Evolutionary conservation across 1,140 invertebrate species (phyloP).

Genomic region (Gonioctena quinquepunctata): DNA sequence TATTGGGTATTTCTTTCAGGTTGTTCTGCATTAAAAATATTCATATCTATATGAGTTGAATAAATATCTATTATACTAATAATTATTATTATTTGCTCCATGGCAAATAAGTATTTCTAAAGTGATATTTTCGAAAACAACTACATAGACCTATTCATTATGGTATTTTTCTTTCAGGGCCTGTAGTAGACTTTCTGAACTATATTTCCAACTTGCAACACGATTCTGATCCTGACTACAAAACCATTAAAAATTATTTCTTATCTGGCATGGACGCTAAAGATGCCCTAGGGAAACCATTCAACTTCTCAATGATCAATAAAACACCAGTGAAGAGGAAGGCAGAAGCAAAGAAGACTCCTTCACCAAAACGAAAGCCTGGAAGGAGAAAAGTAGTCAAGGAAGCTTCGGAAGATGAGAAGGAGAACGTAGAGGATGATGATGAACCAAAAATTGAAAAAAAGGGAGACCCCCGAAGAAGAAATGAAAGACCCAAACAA

Average conservation of each 20-base stretch:
- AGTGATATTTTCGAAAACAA: no score
- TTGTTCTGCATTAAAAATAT: no score
- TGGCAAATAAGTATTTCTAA: no score
- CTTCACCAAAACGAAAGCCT: slow-evolving; percentile 9
- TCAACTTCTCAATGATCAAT: slow-evolving; percentile 32
- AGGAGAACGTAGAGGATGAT: slow-evolving; percentile 9
- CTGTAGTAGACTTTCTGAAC: slow-evolving; percentile 69
- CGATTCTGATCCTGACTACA: slow-evolving; percentile 75
- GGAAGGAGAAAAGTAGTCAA: neutral
- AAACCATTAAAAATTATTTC: slow-evolving; percentile 70
- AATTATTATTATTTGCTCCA: no score
- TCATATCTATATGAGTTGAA: no score
- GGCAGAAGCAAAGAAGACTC: neutral
- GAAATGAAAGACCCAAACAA: neutral
- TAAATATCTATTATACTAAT: no score
- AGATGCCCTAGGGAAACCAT: slow-evolving; percentile 28
- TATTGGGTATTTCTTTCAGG: no score
- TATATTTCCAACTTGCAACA: slow-evolving; percentile 73
- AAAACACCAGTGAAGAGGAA: slow-evolving; percentile 5
- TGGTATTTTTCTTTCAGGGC: slow-evolving; percentile 60
- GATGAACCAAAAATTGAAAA: no score
- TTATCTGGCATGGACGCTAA: slow-evolving; percentile 59
- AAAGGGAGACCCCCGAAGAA: no score
- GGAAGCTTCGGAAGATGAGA: neutral
- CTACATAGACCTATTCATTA: no score